Conservation (phyloP, 2,113 vertebrate genomes). For the Mesocricetus auratus region DNA sequence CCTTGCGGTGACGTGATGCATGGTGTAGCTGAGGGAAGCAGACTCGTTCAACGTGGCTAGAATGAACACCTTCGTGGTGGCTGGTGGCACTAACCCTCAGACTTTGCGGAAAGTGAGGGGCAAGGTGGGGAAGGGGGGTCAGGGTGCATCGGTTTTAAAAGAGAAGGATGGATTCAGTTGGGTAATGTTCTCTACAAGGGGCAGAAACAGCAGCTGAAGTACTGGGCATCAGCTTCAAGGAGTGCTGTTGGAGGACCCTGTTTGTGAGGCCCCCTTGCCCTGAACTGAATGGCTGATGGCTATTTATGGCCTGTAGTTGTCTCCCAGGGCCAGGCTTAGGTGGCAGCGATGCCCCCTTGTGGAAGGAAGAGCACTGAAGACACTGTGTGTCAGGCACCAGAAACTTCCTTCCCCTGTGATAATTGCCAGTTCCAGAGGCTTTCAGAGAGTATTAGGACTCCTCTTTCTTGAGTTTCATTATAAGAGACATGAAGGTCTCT, state of each 20-base stretch:
- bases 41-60: neutral
- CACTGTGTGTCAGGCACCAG: fast-evolving
- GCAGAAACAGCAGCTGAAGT: neutral
- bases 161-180: neutral
- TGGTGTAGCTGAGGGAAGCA: neutral
- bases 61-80: neutral
- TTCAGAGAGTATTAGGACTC: neutral
- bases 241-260: neutral
- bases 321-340: neutral
- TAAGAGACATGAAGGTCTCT: neutral
- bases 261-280: neutral
- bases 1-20: neutral
- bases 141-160: neutral
- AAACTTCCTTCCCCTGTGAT: neutral
- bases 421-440: neutral
- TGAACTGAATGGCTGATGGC: neutral
- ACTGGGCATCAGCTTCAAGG: fast-evolving
- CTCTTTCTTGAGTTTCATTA: neutral
- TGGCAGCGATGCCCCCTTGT: constrained; percentile 28
- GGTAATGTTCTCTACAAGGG: neutral
- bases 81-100: neutral
- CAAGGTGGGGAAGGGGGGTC: neutral
- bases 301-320: neutral
- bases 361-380: neutral
- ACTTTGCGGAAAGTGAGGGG: neutral